Base-by-base conservation (phyloP, 2,113 vertebrate genomes). In the Arvicanthis niloticus region DNA sequence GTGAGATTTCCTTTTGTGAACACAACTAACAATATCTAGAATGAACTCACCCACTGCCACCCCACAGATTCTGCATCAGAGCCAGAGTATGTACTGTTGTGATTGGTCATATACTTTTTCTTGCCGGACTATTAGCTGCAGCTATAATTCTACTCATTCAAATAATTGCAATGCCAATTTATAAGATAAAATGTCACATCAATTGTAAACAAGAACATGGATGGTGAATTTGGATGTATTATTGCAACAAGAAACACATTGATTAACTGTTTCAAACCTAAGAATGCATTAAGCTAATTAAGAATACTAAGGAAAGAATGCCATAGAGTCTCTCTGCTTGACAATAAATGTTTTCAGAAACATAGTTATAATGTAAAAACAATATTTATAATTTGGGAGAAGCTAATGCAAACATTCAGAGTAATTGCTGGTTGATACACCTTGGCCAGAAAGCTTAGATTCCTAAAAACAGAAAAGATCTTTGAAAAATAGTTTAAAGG, bases 131-230 rank as follows among this genome's bases (percentile, higher is more conserved):
- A 7, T 62, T 62, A 42, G 34, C 17, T 72, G 62, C 51, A 80
- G 22, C 91, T 96, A 88, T 72, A 96, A 91, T 88, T 96, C 72
- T 81, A 51, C 82, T 24, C n/a, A 89, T 65, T 93, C 60, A 77
- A 91, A 78, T 77, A 76, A 85, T 80, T 89, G 37, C n/a, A 85
- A 40, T 72, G n/a, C 4, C 58, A 91, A 84, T 86, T 89, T 86
- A 24, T 90, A 95, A 95, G 53, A 93, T 91, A 73, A 78, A 96
- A 89, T 91, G 15, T 77, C 84, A 70, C 67, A 29, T 90, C 90
- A 96, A 48, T 78, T 56, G 21, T 60, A 89, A 82, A 24, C 45
- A 77, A 95, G 45, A 45, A n/a, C 53, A 91, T 22, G 81, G 88
- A 82, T 80, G 88, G 94, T 84, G 60, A 40, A 45, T 68, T 81